Percentiles rank a stretch among this genome's conserved stretches.
These are phyloP conservation scores for Agrochola litura DNA, from an alignment of 2,888 invertebrate species.

Conservation along the genomic window DNA sequence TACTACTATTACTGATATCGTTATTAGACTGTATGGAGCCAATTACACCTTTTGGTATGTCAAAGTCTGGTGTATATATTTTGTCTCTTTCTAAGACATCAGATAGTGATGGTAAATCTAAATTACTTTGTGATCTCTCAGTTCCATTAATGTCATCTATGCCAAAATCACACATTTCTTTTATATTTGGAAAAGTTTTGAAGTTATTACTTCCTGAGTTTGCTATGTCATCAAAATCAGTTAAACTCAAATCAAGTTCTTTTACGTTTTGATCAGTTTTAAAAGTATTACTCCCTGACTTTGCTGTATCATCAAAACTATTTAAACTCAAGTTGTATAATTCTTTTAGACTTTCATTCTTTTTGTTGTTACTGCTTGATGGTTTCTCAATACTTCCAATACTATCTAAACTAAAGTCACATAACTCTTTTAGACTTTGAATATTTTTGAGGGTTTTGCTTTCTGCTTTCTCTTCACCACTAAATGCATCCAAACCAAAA, in stretches of 20 bases:
- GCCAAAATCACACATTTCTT: conserved; percentile 47
- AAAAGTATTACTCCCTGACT: conserved; percentile 10
- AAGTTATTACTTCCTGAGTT: conserved; percentile 26
- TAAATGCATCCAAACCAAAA: conserved; percentile 12
- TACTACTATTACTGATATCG: conserved; percentile 42
- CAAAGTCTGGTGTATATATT: conserved; percentile 41
- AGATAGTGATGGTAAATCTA: conserved; percentile 38
- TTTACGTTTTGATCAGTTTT: conserved; percentile 19
- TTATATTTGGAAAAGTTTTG: conserved; percentile 14
- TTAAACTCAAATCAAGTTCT: conserved; percentile 30
- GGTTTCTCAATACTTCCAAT: conserved; percentile 24
- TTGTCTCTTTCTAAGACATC: conserved; percentile 33
- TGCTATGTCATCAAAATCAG: conserved; percentile 20
- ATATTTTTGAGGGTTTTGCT: not conserved
- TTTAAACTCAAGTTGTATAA: conserved; percentile 32
- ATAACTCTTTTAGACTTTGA: conserved; percentile 36
- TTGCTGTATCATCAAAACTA: conserved; percentile 24
- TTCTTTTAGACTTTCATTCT: conserved; percentile 19
- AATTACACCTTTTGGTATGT: conserved; percentile 35
- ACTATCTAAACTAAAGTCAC: conserved; percentile 42
- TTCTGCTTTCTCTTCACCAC: conserved; percentile 3
- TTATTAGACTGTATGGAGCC: conserved; percentile 20
- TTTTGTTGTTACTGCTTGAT: not conserved
- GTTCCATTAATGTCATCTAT: conserved; percentile 6
- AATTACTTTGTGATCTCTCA: conserved; percentile 24